Base-by-base conservation (phyloP, 2,797 vertebrate genomes). In the Crenuchus spilurus region DNA sequence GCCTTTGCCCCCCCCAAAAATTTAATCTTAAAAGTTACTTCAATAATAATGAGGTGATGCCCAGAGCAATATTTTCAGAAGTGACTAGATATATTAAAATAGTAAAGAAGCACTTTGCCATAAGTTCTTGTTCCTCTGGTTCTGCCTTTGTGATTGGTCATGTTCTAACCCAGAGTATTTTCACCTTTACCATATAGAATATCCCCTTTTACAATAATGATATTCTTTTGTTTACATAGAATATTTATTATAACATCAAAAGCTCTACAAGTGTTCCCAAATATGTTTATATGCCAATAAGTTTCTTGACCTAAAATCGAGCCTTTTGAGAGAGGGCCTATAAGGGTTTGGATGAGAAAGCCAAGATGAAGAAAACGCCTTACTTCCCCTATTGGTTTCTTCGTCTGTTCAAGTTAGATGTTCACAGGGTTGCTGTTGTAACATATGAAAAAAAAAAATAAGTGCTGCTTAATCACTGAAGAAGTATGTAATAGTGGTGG, bases 401-500 rank as follows among this genome's bases (percentile, higher is more conserved):
- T 98, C 96, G 95, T 98, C 94, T 86, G 89, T 91, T 86, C 94
- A 93, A 94, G 94, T 91, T 93, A 94, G 93, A 96, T 86, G 94
- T 96, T 96, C 95, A 97, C 97, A 99, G 97, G 96, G 96, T 99
- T 94, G 94, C 95, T 97, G 96, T 96, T 95, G 95, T 97, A 93
- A 95, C 94, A 84, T 97, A 95, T 95, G 28, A 6, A 1, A 13
- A 5, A 30, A 72, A 94, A 91, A 92, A 87, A 88, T 95, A 97
- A 99, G 97, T 99, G 97, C 96, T 98, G 97, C 97, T 99, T 99
- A 98, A 96, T 98, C 96, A 95, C 92, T 94, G 94, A 96, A 95
- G 93, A 89, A 90, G 86, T 94, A 94, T 92, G 90, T 95, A 95
- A 94, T 96, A 96, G 95, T 94, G 94, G 90, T 93, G 94, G n/a